phyloP scores from a whole-genome alignment of 1,140 invertebrate genomes.

The Lepidostoma basale region DNA sequence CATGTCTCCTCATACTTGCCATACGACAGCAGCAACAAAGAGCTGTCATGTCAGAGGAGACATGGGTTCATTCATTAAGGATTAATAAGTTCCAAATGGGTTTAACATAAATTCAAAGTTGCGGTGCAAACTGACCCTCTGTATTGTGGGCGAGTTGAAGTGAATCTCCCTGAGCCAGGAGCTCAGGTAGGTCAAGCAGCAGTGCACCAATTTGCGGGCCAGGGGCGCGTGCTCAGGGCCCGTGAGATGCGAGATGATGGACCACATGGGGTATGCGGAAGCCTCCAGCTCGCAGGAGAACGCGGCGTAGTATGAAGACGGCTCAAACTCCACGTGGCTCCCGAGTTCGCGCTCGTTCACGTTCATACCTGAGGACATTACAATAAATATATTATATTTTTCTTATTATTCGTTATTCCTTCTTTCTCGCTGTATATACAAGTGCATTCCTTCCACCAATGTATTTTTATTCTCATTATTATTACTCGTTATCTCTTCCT shows the following conservation, averaged over 20 bases:
- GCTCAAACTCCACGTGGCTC: constrained; percentile 95
- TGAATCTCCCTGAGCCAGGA: constrained; percentile 87
- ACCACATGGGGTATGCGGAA: constrained; percentile 97
- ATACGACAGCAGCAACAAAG: no score
- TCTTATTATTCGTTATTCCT: no score
- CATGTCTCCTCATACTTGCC: no score
- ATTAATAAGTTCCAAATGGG: no score
- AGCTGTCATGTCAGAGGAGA: no score
- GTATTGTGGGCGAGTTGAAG: constrained; percentile 72
- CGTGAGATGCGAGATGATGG: constrained; percentile 85
- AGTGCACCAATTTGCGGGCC: constrained; percentile 75
- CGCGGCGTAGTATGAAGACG: constrained; percentile 95
- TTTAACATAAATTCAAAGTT: no score
- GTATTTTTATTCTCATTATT: no score
- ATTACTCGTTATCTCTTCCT: no score
- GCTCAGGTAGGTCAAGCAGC: constrained; percentile 76
- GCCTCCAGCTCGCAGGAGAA: constrained; percentile 96
- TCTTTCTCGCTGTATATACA: no score
- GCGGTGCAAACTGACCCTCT: constrained; percentile 53
- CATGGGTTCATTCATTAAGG: no score
- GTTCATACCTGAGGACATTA: constrained; percentile 89
- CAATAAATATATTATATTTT: constrained; percentile 1
- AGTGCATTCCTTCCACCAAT: no score
- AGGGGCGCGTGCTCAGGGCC: constrained; percentile 73
- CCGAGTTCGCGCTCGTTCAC: constrained; percentile 88